These are phyloP conservation scores for Tigriopus japonicus DNA, from an alignment of 1,140 invertebrate species.

Conservation along the genomic window DNA sequence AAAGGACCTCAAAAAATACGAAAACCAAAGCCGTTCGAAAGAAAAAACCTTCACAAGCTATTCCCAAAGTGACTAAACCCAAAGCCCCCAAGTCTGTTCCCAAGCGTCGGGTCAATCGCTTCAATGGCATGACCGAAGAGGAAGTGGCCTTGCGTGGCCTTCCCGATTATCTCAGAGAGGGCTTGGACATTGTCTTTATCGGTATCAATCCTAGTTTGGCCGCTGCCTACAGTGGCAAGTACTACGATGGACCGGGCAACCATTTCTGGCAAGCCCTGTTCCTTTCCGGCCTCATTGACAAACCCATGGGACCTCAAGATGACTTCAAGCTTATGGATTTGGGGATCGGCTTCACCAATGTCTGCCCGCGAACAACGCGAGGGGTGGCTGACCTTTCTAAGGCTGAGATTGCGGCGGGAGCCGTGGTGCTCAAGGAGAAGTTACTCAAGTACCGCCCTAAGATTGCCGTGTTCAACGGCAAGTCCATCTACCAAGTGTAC, in stretches of 20 bases:
- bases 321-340: constrained; percentile 78
- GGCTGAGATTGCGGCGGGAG: constrained; percentile 86
- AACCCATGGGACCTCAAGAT: constrained; percentile 73
- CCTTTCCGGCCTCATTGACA: neutral
- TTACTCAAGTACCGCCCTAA: constrained; percentile 76
- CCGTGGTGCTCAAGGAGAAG: constrained; percentile 50
- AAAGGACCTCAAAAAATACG: too few relatives aligned
- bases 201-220: constrained; percentile 77
- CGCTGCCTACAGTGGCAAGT: constrained; percentile 90
- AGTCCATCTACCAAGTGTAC: constrained; percentile 92
- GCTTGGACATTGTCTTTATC: constrained; percentile 94
- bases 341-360: constrained; percentile 94
- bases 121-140: constrained; percentile 90
- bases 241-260: constrained; percentile 93
- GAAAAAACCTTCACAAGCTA: too few relatives aligned
- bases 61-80: neutral
- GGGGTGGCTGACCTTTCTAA: constrained; percentile 85
- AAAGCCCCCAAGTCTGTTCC: neutral
- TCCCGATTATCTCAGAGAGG: constrained; percentile 74
- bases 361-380: constrained; percentile 81
- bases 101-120: constrained; percentile 82
- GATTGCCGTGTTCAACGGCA: constrained; percentile 94
- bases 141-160: constrained; percentile 78
- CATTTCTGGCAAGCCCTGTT: constrained; percentile 52
- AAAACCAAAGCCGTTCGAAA: too few relatives aligned